Evolutionary conservation across 2,888 invertebrate genomes (phyloP), one percentile per base, ranked within the genome.

Genomic region (Cantharis nigra): DNA sequence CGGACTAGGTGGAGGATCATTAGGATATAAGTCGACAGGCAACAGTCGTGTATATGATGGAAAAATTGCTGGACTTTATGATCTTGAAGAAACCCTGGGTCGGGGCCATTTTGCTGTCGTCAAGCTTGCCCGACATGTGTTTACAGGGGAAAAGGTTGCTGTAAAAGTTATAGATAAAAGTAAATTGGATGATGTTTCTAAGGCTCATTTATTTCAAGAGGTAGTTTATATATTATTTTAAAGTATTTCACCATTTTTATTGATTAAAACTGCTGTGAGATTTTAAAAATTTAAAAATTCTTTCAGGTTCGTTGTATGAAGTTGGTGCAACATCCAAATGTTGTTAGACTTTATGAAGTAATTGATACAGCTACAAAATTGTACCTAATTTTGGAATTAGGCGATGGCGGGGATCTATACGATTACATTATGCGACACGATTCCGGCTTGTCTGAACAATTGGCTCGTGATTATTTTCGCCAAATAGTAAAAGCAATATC

Each of bases 91-190:
- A 88, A 99, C 99, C 4, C 93, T 99, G 76, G 99, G 99, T 70
- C 95, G 97, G 79, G 99, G 99, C 78, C 99, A 99, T 90, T 99
- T 98, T 91, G 99, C 99, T 80, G 98, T 98, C 80, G 99, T 99
- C 69, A 99, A 99, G 91, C 90, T 98, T 81, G 99, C 99, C 26
- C 91, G 97, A 81, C 99, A 99, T 92, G 99, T 99, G 77, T 99
- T 99, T 89, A 99, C 99, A 72, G 98, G 98, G 62, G 98, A 98
- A 91, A 97, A 97, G 90, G 99, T 99, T 76, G 97, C 98, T 75
- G 97, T 98, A 74, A 98, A 98, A 93, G 96, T 99, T 80, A 99
- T 99, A 86, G 99, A 99, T 89, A 99, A 99, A 90, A 97, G 95
- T 84, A 98, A 98, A 90, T 90, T 99, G 85, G 99, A 99, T 89